Percentiles rank a stretch among this genome's conserved stretches.
These are phyloP conservation scores for Vulpes vulpes DNA, from an alignment of 2,113 vertebrate species.

Conservation along the genomic window DNA sequence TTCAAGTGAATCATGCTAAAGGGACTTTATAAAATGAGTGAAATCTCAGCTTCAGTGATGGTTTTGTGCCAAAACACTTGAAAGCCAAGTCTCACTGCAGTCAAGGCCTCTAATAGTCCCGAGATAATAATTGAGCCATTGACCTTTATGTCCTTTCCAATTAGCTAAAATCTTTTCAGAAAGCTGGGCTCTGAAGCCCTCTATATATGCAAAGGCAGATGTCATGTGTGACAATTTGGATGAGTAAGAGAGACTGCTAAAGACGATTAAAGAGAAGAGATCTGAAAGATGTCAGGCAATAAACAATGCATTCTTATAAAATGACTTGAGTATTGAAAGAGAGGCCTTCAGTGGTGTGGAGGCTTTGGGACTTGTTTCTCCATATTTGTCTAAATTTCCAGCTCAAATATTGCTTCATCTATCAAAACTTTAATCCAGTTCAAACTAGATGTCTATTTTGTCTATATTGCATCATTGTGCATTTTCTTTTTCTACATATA, in stretches of 20 bases:
- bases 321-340: background rate
- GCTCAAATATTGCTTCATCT: background rate
- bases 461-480: background rate
- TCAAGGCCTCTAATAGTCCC: background rate
- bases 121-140: background rate
- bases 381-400: background rate
- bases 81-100: background rate
- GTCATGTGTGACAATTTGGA: background rate
- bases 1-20: background rate
- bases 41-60: background rate
- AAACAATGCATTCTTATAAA: slow-evolving; percentile 1
- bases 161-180: background rate
- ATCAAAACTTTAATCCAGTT: background rate
- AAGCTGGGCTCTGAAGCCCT: background rate
- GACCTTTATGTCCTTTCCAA: background rate
- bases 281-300: background rate
- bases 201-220: background rate
- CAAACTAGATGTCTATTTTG: background rate
- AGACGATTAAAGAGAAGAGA: background rate
- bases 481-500: background rate
- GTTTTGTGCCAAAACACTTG: background rate
- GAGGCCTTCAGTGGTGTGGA: fast-evolving
- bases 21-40: background rate
- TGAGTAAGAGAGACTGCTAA: background rate
- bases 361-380: background rate